These are phyloP conservation scores for Montipora capitata DNA, from an alignment of 92 coral and sea anemone species.

Conservation along the genomic window DNA sequence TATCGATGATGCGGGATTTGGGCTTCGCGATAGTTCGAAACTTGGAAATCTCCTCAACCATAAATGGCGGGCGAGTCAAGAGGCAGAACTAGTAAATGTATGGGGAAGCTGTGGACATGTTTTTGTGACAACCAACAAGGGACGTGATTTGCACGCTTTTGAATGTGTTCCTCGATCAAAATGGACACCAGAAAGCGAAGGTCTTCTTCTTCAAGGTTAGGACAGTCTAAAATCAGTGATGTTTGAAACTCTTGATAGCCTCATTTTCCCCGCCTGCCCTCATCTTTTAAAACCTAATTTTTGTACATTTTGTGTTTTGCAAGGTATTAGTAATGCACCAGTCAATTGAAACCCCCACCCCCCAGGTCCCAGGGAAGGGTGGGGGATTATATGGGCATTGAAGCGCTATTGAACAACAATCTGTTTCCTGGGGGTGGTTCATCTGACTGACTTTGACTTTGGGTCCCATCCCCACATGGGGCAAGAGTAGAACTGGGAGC, in stretches of 20 bases:
- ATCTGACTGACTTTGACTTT: too few species aligned
- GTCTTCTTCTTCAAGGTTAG: slow-evolving; percentile 68
- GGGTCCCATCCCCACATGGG: too few species aligned
- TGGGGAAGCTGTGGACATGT: slow-evolving; percentile 89
- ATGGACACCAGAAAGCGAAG: slow-evolving; percentile 78
- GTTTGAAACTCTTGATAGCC: neutral
- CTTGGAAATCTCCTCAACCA: slow-evolving; percentile 43
- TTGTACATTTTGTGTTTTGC: too few species aligned
- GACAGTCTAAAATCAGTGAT: neutral
- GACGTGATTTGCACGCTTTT: slow-evolving; percentile 80
- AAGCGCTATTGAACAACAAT: too few species aligned
- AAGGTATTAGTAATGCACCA: too few species aligned
- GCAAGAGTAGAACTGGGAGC: too few species aligned
- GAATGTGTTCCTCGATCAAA: slow-evolving; percentile 86
- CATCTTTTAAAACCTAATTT: too few species aligned
- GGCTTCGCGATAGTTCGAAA: slow-evolving; percentile 58
- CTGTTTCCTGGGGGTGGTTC: too few species aligned
- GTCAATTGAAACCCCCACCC: too few species aligned
- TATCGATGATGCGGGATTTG: slow-evolving; percentile 70
- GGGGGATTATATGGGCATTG: too few species aligned
- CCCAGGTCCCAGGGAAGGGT: too few species aligned
- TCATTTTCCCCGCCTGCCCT: too few species aligned
- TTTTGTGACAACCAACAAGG: slow-evolving; percentile 79
- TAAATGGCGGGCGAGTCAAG: slow-evolving; percentile 23
- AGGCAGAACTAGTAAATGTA: slow-evolving; percentile 64